These are phyloP conservation scores for Nomada goodeniana DNA, from an alignment of 2,888 invertebrate species.

Conservation along the genomic window DNA sequence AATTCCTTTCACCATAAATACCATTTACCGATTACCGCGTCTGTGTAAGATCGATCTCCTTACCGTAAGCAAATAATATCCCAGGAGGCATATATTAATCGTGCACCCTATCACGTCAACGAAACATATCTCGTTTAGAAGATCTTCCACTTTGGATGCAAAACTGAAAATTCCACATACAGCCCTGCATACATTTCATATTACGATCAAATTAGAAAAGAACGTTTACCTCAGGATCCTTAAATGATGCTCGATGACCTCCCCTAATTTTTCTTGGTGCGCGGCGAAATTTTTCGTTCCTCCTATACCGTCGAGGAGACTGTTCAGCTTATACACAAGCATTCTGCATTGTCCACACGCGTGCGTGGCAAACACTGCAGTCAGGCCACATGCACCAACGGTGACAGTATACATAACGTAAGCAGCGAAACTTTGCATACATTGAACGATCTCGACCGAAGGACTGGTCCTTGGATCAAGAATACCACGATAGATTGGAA, in stretches of 20 bases:
- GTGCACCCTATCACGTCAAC: slow-evolving; percentile 80
- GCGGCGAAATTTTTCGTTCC: neutral
- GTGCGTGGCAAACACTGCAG: slow-evolving; percentile 78
- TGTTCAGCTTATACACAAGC: slow-evolving; percentile 65
- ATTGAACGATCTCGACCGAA: slow-evolving; percentile 76
- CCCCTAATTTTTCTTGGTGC: slow-evolving; percentile 51
- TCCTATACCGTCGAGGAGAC: slow-evolving; percentile 56
- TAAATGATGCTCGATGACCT: slow-evolving; percentile 74
- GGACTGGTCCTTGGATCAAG: slow-evolving; percentile 75
- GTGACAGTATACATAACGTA: slow-evolving; percentile 77
- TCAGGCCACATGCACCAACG: slow-evolving; percentile 75
- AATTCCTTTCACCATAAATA: neutral
- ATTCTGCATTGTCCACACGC: slow-evolving; percentile 79
- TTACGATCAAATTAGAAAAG: neutral
- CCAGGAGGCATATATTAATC: slow-evolving; percentile 79
- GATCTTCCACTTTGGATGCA: slow-evolving; percentile 71
- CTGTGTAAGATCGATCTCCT: neutral
- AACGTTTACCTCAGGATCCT: slow-evolving; percentile 70
- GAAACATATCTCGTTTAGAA: slow-evolving; percentile 76
- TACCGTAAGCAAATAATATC: slow-evolving; percentile 79
- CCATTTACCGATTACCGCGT: neutral
- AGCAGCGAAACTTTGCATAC: slow-evolving; percentile 74
- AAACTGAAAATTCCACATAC: slow-evolving; percentile 68
- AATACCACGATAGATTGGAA: slow-evolving; percentile 74
- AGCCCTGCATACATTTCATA: no score